Base-by-base conservation (phyloP, 2,797 vertebrate genomes). In the Picus viridis region DNA sequence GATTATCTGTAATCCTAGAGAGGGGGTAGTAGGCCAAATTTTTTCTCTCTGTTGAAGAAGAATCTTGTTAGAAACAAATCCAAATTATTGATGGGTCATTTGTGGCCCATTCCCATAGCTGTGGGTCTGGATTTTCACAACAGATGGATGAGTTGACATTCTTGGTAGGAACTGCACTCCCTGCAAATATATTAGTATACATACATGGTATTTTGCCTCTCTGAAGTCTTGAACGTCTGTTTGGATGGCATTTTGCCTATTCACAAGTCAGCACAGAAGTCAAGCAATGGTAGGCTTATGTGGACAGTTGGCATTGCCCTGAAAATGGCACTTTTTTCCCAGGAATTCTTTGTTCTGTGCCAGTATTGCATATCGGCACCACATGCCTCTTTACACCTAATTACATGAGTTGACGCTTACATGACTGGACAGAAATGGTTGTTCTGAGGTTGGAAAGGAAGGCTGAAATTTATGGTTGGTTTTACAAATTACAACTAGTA, bases 181-280 rank as follows among this genome's bases (percentile, higher is more conserved):
- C 90, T 87, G 75, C 34, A 92, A 96, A 85, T 72, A 72, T 56
- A 30, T 72, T 68, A 69, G 65, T 54, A 78, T 69, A 84, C 56
- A 72, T 92, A 89, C 69, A 53, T 69, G 51, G 39, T 93, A 76
- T 95, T 94, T 93, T 88, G 77, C 57, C 70, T 94, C 65, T 91
- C 69, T 77, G 78, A 93, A 94, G 88, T 75, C 63, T 4, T 43
- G 16, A 74, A 80, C 8, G 72, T 89, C 92, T 96, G 90, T 83
- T 94, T 85, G 69, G 59, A 85, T 96, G 93, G 91, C 94, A 94
- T 93, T 91, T 77, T 95, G 92, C 95, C 95, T 87, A 36, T n/a
- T 83, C 70, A 83, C 12, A 69, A 92, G 65, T 76, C 75, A 92
- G 56, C 56, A 72, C 23, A 77, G 53, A 90, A 95, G 94, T 92